A percentile compares a stretch with the other conserved stretches of the same genome.
These are phyloP conservation scores for Malurus melanocephalus DNA, from an alignment of 2,113 vertebrate genomes.

Conservation along the genomic window DNA sequence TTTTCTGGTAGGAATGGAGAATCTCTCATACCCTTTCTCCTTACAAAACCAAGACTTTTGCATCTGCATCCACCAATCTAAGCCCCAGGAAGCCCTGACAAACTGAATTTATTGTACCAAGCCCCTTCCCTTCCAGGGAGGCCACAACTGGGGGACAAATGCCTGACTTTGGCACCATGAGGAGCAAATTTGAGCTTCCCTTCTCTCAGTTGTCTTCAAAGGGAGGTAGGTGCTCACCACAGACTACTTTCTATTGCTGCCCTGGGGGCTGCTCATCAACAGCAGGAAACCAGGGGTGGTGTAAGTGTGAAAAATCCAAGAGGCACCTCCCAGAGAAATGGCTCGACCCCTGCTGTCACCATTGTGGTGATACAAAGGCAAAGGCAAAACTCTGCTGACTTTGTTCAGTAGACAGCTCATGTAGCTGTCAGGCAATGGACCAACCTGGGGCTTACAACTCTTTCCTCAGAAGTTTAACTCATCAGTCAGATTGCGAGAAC, in stretches of 20 bases:
- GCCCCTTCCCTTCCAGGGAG: background rate
- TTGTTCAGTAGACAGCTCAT: background rate
- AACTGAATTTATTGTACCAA: background rate
- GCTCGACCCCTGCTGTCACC: background rate
- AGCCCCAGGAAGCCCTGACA: rapidly evolving
- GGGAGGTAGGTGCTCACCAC: background rate
- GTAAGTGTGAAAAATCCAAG: background rate
- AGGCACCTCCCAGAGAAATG: background rate
- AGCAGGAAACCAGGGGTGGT: background rate
- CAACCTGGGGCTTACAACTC: rapidly evolving
- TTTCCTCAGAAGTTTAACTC: background rate
- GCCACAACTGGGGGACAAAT: background rate
- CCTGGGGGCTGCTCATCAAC: background rate
- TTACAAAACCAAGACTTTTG: background rate
- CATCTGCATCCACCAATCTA: background rate
- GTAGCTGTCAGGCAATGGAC: background rate
- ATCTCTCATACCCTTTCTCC: background rate
- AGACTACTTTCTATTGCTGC: background rate
- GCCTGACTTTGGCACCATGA: background rate
- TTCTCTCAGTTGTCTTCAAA: background rate
- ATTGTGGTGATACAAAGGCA: background rate
- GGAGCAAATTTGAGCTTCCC: background rate
- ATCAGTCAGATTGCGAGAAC: background rate
- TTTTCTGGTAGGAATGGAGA: background rate
- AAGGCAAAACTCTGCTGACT: background rate